A percentile compares a stretch with the other conserved stretches of the same genome.
phyloP scores from a whole-genome alignment of 2,113 vertebrate species.

The Porphyrio hochstetteri region DNA sequence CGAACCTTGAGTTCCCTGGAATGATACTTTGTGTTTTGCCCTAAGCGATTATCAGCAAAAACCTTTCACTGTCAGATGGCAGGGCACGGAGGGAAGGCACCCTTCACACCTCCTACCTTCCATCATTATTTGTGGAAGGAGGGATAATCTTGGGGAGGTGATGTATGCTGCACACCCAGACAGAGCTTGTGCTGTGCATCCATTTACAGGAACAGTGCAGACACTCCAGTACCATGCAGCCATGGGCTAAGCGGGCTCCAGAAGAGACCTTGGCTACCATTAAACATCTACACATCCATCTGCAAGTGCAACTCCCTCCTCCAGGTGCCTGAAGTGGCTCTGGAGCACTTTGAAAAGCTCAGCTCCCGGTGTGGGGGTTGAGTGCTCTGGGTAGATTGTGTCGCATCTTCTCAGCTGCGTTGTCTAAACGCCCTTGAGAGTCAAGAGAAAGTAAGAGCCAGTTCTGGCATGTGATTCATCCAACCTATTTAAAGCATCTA shows the following conservation, averaged over 20 bases:
- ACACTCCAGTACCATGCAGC: not conserved
- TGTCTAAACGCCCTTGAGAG: not conserved
- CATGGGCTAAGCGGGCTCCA: not conserved
- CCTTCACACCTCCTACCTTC: not conserved
- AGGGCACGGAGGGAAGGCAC: not conserved
- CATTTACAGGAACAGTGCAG: not conserved
- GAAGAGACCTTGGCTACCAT: not conserved
- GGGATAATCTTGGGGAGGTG: not conserved
- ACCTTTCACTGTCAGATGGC: not conserved
- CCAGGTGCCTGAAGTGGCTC: not conserved
- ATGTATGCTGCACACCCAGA: not conserved
- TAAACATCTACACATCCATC: not conserved
- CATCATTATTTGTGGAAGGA: not conserved
- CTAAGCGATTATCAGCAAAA: not conserved
- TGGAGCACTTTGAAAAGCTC: not conserved
- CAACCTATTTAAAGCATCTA: slow-evolving; percentile 53
- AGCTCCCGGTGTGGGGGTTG: not conserved
- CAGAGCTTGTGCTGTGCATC: not conserved
- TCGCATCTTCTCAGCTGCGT: not conserved
- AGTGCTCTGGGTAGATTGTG: not conserved
- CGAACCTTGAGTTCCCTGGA: not conserved
- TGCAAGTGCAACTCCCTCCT: not conserved
- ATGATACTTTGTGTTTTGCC: not conserved
- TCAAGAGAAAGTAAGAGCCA: not conserved
- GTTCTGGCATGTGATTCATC: slow-evolving; percentile 52